A percentile compares a stretch with the other conserved stretches of the same genome.
Evolutionary conservation across 92 coral and sea anemone genomes (phyloP).

Genomic region (Paragorgia papillata): DNA sequence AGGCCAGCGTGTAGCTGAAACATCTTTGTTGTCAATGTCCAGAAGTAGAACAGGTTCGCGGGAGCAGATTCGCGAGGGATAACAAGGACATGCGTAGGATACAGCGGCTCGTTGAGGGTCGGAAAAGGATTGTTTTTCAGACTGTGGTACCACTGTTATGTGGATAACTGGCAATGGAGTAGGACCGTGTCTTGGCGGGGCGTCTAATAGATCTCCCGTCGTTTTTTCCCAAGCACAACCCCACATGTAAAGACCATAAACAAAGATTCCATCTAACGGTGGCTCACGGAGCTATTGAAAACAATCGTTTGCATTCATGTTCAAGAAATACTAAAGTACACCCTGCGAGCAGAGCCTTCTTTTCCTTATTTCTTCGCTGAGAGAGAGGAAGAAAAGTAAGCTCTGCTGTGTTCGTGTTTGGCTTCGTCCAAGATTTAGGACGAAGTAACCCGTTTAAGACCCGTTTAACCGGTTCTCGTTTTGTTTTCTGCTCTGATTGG

Average conservation of each 20-base stretch:
- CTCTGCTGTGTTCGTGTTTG: no score
- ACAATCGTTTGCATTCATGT: background rate
- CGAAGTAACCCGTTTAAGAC: no score
- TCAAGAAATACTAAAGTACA: no score
- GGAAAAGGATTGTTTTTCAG: slow-evolving; percentile 73
- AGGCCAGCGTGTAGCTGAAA: slow-evolving; percentile 98
- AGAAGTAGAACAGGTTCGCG: slow-evolving; percentile 92
- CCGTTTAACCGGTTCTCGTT: no score
- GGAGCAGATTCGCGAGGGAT: slow-evolving; percentile 80
- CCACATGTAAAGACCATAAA: slow-evolving; percentile 97
- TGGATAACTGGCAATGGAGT: slow-evolving; percentile 98
- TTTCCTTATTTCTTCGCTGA: no score
- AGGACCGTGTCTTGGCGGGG: slow-evolving; percentile 96
- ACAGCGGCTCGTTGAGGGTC: slow-evolving; percentile 92
- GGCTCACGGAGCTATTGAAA: slow-evolving; percentile 83
- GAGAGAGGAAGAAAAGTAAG: no score
- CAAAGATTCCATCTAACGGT: slow-evolving; percentile 95
- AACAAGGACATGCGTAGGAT: slow-evolving; percentile 95
- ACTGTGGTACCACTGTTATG: slow-evolving; percentile 83
- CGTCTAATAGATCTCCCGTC: slow-evolving; percentile 97
- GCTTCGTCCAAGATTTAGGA: no score
- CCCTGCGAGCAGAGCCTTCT: no score
- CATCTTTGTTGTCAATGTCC: slow-evolving; percentile 92
- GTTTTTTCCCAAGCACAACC: slow-evolving; percentile 99
- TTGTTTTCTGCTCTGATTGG: no score